phyloP scores from a whole-genome alignment of 1,140 invertebrate genomes.

The Cydia splendana region DNA sequence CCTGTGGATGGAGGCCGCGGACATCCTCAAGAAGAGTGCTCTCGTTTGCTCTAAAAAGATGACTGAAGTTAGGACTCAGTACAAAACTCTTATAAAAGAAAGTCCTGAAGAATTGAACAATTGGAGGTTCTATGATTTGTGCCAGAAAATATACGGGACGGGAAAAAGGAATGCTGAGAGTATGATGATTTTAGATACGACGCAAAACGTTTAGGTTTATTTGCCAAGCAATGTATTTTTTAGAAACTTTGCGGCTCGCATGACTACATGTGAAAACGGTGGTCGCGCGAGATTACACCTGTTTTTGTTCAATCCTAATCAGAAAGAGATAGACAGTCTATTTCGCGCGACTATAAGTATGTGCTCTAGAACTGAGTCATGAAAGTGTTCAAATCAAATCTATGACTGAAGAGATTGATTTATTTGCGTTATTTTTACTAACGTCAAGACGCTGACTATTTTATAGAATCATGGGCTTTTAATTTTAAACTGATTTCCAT shows the following conservation, averaged over 20 bases:
- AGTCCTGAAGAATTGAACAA: slow-evolving; percentile 54
- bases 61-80: slow-evolving; percentile 65
- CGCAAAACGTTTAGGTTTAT: background rate
- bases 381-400: background rate
- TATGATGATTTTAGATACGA: slow-evolving; percentile 27
- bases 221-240: background rate
- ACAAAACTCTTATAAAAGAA: slow-evolving; percentile 65
- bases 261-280: too few species aligned
- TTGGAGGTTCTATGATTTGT: slow-evolving; percentile 67
- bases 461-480: background rate
- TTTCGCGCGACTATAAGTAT: background rate
- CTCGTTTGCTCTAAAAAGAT: slow-evolving; percentile 69
- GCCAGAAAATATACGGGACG: slow-evolving; percentile 71
- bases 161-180: slow-evolving; percentile 52
- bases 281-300: too few species aligned
- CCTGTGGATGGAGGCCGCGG: slow-evolving; percentile 66
- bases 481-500: background rate
- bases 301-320: too few species aligned
- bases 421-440: background rate
- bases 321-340: too few species aligned
- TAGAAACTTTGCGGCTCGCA: background rate
- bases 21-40: slow-evolving; percentile 63
- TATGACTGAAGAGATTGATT: background rate
- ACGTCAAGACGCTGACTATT: background rate
- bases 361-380: background rate